These are phyloP conservation scores for Simalia tracyae DNA, from an alignment of 2,797 vertebrate species.

Conservation along the genomic window DNA sequence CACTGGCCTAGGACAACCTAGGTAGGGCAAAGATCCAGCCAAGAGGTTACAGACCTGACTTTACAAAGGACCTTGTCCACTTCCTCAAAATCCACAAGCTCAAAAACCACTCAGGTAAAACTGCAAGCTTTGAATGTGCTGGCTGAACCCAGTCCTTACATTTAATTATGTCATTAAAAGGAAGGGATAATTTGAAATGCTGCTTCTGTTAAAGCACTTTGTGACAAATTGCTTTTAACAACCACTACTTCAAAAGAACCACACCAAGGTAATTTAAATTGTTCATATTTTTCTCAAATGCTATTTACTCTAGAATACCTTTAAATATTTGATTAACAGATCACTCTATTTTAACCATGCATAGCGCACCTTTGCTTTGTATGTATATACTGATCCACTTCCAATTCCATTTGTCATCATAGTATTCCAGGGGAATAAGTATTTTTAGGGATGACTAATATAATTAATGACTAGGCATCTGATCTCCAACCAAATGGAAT, in stretches of 20 bases:
- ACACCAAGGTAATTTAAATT: conserved; percentile 20
- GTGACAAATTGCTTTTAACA: conserved; percentile 15
- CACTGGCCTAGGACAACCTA: not conserved
- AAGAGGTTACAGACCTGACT: not conserved
- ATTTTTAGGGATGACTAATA: not conserved
- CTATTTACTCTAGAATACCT: not conserved
- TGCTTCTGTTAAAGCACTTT: conserved; percentile 9
- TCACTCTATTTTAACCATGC: not conserved
- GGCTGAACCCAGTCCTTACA: not conserved
- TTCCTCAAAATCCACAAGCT: not conserved
- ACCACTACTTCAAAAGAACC: conserved; percentile 33
- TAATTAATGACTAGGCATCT: not conserved
- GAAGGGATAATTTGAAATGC: not conserved
- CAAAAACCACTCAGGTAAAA: not conserved
- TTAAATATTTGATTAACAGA: not conserved
- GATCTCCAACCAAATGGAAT: not conserved
- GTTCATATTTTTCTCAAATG: conserved; percentile 8
- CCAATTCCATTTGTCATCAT: not conserved
- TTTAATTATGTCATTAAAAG: conserved; percentile 22
- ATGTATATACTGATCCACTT: not conserved
- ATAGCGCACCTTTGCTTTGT: not conserved
- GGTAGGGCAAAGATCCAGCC: not conserved
- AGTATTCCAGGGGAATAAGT: not conserved
- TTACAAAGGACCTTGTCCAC: not conserved
- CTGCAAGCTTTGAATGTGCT: not conserved